These are phyloP conservation scores for Hypsopygia costalis DNA, from an alignment of 2,888 invertebrate genomes.

Conservation along the genomic window DNA sequence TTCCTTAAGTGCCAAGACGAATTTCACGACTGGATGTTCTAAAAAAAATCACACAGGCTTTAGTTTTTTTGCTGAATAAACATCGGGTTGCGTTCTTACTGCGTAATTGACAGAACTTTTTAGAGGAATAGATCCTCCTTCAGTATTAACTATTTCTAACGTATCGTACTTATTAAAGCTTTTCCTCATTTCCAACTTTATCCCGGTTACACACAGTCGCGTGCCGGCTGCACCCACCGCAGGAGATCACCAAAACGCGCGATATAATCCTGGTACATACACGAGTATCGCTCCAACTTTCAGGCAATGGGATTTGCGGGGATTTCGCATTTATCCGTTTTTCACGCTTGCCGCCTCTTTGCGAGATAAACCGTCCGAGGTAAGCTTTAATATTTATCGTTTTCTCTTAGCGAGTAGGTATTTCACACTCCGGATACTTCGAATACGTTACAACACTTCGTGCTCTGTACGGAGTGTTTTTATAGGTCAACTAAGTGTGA, in stretches of 20 bases:
- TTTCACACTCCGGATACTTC: slow-evolving; percentile 19
- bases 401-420: slow-evolving; percentile 41
- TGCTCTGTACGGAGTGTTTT: slow-evolving; percentile 1
- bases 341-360: slow-evolving; percentile 50
- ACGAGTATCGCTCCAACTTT: slow-evolving; percentile 45
- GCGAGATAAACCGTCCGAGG: slow-evolving; percentile 56
- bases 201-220: no score
- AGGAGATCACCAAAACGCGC: slow-evolving; percentile 23
- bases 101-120: no score
- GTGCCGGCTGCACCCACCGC: background rate
- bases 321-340: slow-evolving; percentile 63
- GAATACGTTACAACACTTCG: slow-evolving; percentile 12
- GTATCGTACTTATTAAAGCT: no score
- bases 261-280: slow-evolving; percentile 33
- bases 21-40: no score
- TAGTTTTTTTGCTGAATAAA: no score
- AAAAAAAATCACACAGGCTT: no score
- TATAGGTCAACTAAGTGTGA: slow-evolving; percentile 2
- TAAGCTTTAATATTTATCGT: slow-evolving; percentile 70
- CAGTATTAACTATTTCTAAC: no score
- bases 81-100: no score
- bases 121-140: no score
- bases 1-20: no score
- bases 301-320: slow-evolving; percentile 49
- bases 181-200: no score